Evolutionary conservation across 2,797 vertebrate genomes (phyloP).

Genomic region (Myotis myotis): DNA sequence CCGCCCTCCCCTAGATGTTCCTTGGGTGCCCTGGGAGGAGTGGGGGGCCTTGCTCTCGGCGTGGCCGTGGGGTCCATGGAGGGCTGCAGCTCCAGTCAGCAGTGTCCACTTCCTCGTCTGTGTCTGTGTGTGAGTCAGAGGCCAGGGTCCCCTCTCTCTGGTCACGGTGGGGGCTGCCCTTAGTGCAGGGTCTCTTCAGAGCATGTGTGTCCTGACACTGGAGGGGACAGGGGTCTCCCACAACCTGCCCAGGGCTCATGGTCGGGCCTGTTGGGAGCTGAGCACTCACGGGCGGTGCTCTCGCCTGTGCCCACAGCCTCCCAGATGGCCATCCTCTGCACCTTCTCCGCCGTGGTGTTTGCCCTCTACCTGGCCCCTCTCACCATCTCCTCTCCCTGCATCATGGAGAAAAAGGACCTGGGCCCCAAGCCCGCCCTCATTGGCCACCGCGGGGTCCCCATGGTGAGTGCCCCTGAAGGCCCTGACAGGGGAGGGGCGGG

Average conservation of each 20-base stretch:
- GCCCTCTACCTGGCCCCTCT: slow-evolving; percentile 92
- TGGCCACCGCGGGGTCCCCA: slow-evolving; percentile 92
- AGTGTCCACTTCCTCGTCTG: not conserved
- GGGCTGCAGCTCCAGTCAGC: not conserved
- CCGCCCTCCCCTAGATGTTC: not conserved
- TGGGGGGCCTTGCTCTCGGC: not conserved
- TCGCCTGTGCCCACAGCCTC: slow-evolving; percentile 83
- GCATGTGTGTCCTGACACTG: not conserved
- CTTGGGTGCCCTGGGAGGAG: not conserved
- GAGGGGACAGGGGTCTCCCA: not conserved
- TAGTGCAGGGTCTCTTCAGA: not conserved
- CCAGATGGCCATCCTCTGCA: slow-evolving; percentile 88
- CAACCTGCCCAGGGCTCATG: not conserved
- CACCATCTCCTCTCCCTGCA: slow-evolving; percentile 94
- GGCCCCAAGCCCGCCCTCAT: slow-evolving; percentile 90
- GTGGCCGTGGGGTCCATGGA: not conserved
- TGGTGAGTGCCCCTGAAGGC: slow-evolving; percentile 86
- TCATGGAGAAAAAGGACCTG: slow-evolving; percentile 93
- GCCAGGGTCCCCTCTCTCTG: not conserved
- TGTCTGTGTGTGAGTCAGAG: not conserved
- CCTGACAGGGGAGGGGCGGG: not conserved
- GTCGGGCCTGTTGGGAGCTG: not conserved
- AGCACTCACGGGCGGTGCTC: not conserved
- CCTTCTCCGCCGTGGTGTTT: slow-evolving; percentile 88
- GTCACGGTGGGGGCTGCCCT: not conserved